phyloP scores from a whole-genome alignment of 2,113 vertebrate species.

The Aphelocoma coerulescens region DNA sequence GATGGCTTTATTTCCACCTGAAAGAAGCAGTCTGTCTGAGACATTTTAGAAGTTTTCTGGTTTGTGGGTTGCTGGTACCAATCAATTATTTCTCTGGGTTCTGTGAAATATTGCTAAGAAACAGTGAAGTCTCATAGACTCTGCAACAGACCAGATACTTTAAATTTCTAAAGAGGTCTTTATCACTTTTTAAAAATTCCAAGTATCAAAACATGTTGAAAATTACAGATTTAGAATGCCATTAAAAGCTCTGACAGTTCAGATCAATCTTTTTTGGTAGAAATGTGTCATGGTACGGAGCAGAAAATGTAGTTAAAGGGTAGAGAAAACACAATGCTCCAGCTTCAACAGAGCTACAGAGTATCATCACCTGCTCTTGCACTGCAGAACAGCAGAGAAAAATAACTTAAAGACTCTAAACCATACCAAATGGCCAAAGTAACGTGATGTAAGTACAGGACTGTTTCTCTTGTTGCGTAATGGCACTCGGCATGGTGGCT shows the following conservation, averaged over 20 bases:
- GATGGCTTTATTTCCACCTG: not conserved
- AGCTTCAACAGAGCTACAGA: not conserved
- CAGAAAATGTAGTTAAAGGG: not conserved
- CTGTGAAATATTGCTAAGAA: not conserved
- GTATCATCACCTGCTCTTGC: not conserved
- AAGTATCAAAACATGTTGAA: not conserved
- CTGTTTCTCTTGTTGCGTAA: not conserved
- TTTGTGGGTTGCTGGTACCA: not conserved
- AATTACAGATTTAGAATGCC: not conserved
- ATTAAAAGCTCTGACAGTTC: not conserved
- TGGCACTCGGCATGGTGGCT: not conserved
- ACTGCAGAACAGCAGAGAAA: not conserved
- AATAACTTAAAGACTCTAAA: not conserved
- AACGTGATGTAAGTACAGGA: not conserved
- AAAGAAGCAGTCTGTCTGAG: not conserved
- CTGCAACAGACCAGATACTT: not conserved
- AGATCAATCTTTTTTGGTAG: not conserved
- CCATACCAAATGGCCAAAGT: not conserved
- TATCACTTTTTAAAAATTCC: not conserved
- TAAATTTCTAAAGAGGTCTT: not conserved
- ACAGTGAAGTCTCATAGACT: not conserved
- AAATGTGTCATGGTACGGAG: not conserved
- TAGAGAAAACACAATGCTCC: not conserved
- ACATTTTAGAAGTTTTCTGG: not conserved
- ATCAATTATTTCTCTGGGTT: not conserved